Base-by-base conservation (phyloP, 2,888 invertebrate species). In the Gnatocerus cornutus region DNA sequence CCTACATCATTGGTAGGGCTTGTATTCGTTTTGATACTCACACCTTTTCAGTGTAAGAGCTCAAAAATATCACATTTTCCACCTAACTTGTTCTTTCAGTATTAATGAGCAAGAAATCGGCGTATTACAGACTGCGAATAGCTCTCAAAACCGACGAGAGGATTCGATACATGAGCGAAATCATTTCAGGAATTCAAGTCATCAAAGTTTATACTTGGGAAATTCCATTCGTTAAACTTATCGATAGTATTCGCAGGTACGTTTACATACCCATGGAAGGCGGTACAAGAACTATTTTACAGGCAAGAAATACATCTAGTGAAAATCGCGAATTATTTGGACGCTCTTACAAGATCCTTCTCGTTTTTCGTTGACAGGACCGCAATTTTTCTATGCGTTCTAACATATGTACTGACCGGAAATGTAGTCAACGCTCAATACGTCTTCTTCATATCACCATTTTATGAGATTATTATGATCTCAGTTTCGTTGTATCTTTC, bases 151-250 rank as follows among this genome's bases (percentile, higher is more conserved):
- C 97, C 0, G 98, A 98, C 84, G 93, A 95, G 82, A 88, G 98
- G 61, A 94, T 98, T 6, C 89, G 95, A 4, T 87, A 97, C 53
- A 97, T 97, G 92, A 96, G 94, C 80, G 98, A 98, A 85, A 92
- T 95, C 41, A 90, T 96, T 37, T 89, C 90, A 7, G 95, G 94
- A 0, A 95, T 96, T 79, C 90, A 93, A 79, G 94, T 95, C 10
- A 94, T 96, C 79, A 96, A 96, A 86, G 95, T 96, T 95, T 96
- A 95, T 83, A 92, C 94, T 0, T 96, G 96, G 92, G 96, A 96
- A 84, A 90, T 90, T 75, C 93, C 95, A 0, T 96, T 96, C 80
- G 91, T 92, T 0, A 88, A 90, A 62, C 85, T 94, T 8, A 90
- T 96, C 4, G 89, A 89, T 63, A 87, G 88, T 70, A 90, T 93